Percentiles rank a stretch among this genome's conserved stretches.
phyloP scores from a whole-genome alignment of 2,113 vertebrate genomes.

The Struthidea cinerea region DNA sequence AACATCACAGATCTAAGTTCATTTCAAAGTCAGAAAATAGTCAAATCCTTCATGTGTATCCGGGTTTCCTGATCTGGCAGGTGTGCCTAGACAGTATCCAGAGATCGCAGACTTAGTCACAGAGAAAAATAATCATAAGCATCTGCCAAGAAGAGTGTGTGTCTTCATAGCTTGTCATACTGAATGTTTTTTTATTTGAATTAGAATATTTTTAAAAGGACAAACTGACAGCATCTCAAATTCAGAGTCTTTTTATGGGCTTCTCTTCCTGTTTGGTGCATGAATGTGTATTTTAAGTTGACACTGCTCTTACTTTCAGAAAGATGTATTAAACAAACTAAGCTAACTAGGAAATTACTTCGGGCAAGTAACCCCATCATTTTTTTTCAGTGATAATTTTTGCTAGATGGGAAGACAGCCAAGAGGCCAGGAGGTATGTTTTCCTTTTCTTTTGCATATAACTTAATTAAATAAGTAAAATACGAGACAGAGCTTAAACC shows the following conservation, averaged over 20 bases:
- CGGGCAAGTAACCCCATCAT: background rate
- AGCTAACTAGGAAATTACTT: constrained; percentile 32
- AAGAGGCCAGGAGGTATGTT: constrained; percentile 10
- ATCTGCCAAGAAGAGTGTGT: constrained; percentile 22
- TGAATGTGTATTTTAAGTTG: background rate
- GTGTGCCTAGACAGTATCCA: constrained; percentile 35
- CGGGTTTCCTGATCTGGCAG: background rate
- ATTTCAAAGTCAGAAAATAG: background rate
- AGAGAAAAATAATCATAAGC: constrained; percentile 21
- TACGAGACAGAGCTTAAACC: background rate
- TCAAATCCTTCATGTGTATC: background rate
- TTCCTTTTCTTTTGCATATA: constrained; percentile 10
- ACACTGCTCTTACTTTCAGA: background rate
- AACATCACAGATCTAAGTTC: background rate
- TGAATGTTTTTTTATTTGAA: background rate
- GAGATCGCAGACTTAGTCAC: background rate
- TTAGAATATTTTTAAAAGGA: background rate
- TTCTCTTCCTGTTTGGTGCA: constrained; percentile 24
- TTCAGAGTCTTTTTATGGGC: background rate
- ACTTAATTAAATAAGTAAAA: constrained; percentile 60
- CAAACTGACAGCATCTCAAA: constrained; percentile 10
- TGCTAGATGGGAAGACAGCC: constrained; percentile 34
- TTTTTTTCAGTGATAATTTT: constrained; percentile 18
- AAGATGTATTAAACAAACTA: constrained; percentile 11
- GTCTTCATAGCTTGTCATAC: background rate